Conservation (phyloP, 2,888 invertebrate species). For the Tinea pellionella region DNA sequence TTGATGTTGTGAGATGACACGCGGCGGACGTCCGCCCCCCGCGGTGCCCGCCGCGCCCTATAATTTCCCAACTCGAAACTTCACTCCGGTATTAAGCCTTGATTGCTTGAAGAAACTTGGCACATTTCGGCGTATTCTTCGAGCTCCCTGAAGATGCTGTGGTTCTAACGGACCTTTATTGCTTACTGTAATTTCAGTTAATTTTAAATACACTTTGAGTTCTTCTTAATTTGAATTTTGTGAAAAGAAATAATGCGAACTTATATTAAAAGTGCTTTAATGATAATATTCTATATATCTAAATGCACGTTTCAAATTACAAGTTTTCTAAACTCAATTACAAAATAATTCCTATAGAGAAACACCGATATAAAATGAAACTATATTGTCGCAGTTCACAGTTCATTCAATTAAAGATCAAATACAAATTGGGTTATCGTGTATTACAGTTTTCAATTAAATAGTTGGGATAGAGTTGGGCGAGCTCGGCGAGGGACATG, state of each 20-base stretch:
- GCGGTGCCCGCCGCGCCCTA: slow-evolving; percentile 35
- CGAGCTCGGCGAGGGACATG: slow-evolving; percentile 37
- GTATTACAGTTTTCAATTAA: slow-evolving; percentile 65
- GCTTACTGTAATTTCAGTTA: slow-evolving; percentile 59
- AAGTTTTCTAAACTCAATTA: background rate
- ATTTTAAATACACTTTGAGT: slow-evolving; percentile 37
- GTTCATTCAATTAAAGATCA: slow-evolving; percentile 21
- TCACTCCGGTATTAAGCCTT: slow-evolving; percentile 69
- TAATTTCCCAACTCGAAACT: slow-evolving; percentile 69
- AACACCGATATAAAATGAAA: background rate
- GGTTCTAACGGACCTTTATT: slow-evolving; percentile 60
- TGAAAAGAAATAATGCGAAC: slow-evolving; percentile 22
- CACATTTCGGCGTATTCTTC: slow-evolving; percentile 68
- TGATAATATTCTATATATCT: no score
- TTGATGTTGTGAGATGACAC: slow-evolving; percentile 71
- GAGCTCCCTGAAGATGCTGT: slow-evolving; percentile 61
- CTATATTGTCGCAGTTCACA: slow-evolving; percentile 2
- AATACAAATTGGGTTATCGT: slow-evolving; percentile 50
- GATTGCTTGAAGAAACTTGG: slow-evolving; percentile 70
- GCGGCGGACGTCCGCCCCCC: slow-evolving; percentile 60
- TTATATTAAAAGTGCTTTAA: background rate
- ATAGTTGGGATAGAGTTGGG: slow-evolving; percentile 52
- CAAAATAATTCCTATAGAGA: background rate
- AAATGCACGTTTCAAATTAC: background rate
- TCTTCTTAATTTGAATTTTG: slow-evolving; percentile 17